These are phyloP conservation scores for Terebella lapidaria DNA, from an alignment of 2,888 invertebrate genomes.

Conservation along the genomic window DNA sequence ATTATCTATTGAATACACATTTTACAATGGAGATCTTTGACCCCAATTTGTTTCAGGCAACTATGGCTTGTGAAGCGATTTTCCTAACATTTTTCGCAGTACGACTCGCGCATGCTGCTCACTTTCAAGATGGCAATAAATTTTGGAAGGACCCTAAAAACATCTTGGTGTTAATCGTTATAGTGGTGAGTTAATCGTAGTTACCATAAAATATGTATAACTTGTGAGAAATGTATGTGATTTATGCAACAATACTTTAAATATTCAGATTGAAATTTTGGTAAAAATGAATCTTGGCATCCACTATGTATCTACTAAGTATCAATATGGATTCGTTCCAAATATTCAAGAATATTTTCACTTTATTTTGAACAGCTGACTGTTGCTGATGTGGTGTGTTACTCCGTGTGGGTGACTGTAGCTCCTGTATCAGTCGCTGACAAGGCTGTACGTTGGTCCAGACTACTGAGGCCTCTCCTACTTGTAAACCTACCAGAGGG, in stretches of 20 bases:
- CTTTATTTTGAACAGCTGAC: conserved; percentile 33
- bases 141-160: conserved; percentile 54
- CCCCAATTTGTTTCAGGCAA: conserved; percentile 33
- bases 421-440: conserved; percentile 19
- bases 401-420: conserved; percentile 36
- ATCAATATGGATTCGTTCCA: too few relatives aligned
- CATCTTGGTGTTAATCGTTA: conserved; percentile 41
- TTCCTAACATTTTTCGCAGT: conserved; percentile 46
- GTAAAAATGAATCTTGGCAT: background rate
- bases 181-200: conserved; percentile 46
- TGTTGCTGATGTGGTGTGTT: conserved; percentile 41
- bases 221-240: too few relatives aligned
- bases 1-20: too few relatives aligned
- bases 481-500: conserved; percentile 48
- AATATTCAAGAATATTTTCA: background rate
- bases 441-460: conserved; percentile 49
- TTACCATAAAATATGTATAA: too few relatives aligned
- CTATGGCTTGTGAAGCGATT: conserved; percentile 47
- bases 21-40: too few relatives aligned
- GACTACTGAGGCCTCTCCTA: conserved; percentile 52
- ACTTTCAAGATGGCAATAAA: conserved; percentile 38
- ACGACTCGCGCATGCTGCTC: conserved; percentile 43
- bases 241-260: background rate
- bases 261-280: background rate
- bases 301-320: background rate